Base-by-base conservation (phyloP, 1,140 invertebrate genomes). In the Formica exsecta region DNA sequence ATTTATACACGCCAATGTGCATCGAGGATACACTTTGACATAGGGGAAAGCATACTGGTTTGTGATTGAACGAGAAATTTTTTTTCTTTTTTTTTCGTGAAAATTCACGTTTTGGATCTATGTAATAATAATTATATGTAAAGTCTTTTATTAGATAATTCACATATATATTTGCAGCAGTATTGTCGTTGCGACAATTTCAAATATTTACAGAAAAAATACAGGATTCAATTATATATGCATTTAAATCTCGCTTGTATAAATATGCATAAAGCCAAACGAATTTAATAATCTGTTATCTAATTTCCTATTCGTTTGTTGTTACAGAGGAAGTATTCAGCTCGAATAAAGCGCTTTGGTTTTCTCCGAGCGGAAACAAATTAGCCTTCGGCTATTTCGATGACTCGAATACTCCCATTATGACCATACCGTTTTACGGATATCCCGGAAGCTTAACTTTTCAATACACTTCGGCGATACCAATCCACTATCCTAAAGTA, bases 321-420 rank as follows among this genome's bases (percentile, higher is more conserved):
- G 90, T 96, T 96, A 83, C 95, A 98, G 98, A 99, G 97, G 98
- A 99, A 94, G 97, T 99, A 7, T 97, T 99, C 92, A 96, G 97
- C 87, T 97, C 97, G 0, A 98, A 98, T 81, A 96, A 97, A 89
- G 98, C 98, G 0, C 93, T 98, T 9, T 99, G 98, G 98, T 98
- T 99, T 95, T 98, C 98, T 36, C 96, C 97, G 0, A 96, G 97
- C 90, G 98, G 98, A 6, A 96, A 94, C n/a, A 97, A 96, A 91
- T 90, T 99, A 73, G 97, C 97, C 0, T 99, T 97, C 92, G 98
- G 97, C 2, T 96, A 97, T 68, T 99, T 98, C 94, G 97, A 99
- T 94, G 98, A 99, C 93, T 62, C 91, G 0, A 86, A 95, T 11
- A 96, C 97, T 0, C 96, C 96, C 44, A 94, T 96, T 41, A 97